Evolutionary conservation across 2,888 invertebrate genomes (phyloP).

Genomic region (Apotomis betuletana): DNA sequence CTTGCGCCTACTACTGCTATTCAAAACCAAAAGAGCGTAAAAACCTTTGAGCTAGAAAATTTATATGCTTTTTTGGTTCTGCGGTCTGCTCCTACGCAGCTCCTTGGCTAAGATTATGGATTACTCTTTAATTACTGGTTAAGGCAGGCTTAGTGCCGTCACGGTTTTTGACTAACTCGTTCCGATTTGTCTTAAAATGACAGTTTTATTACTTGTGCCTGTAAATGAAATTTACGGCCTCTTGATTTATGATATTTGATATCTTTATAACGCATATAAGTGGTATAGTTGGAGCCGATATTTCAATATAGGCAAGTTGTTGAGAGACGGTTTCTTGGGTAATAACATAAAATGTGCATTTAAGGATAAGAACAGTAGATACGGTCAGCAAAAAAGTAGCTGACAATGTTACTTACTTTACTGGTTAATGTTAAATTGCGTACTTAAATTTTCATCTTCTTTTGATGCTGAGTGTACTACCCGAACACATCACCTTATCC

Average conservation of each 20-base stretch:
- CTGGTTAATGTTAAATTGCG: no score
- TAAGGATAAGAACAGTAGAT: no score
- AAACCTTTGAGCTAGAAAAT: neutral
- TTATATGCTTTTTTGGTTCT: neutral
- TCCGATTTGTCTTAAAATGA: constrained; percentile 19
- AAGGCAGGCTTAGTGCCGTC: constrained; percentile 16
- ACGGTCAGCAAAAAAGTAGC: no score
- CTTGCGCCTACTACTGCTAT: constrained; percentile 46
- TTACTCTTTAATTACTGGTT: constrained; percentile 31
- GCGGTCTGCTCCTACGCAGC: constrained; percentile 44
- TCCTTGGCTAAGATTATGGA: constrained; percentile 35
- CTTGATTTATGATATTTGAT: neutral
- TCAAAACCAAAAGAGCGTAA: neutral
- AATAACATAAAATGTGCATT: no score
- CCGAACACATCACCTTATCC: no score
- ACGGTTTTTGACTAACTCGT: constrained; percentile 23
- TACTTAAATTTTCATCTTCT: no score
- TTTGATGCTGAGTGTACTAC: no score
- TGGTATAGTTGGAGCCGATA: no score
- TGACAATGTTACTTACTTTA: no score
- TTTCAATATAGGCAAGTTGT: no score
- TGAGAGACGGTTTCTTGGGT: no score
- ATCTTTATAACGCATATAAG: no score
- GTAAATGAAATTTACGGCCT: neutral
- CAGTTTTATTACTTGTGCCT: constrained; percentile 11